phyloP scores from a whole-genome alignment of 2,888 invertebrate genomes.

The Harpalus rufipes region DNA sequence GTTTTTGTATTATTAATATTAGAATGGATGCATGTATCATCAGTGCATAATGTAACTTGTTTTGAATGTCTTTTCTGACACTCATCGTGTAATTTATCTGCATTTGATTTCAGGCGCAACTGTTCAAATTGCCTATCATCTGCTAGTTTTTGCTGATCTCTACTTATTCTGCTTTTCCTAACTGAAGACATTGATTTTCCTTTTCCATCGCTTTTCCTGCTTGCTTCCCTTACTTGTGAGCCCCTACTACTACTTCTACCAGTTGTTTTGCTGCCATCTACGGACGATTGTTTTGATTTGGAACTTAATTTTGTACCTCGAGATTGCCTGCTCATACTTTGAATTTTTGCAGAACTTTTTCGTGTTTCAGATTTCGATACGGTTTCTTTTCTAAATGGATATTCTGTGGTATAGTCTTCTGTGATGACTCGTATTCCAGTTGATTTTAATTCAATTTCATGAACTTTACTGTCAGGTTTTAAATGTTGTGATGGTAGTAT shows the following conservation, averaged over 20 bases:
- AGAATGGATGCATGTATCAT: background rate
- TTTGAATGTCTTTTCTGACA: background rate
- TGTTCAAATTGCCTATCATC: background rate
- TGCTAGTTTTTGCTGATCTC: background rate
- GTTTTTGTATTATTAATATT: background rate
- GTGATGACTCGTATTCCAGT: conserved; percentile 26
- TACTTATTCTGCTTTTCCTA: background rate
- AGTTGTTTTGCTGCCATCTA: no score
- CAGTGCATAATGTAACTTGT: conserved; percentile 13
- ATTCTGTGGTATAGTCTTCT: conserved; percentile 3
- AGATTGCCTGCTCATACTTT: background rate
- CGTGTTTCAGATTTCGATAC: background rate
- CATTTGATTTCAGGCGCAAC: background rate
- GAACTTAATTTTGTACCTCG: no score
- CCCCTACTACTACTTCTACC: no score
- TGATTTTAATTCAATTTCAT: conserved; percentile 30
- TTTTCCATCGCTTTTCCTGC: no score
- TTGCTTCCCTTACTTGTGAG: no score
- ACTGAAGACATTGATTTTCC: background rate
- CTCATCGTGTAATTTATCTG: background rate
- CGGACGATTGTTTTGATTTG: no score
- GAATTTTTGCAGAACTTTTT: background rate
- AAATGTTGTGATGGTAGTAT: background rate
- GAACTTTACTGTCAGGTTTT: conserved; percentile 9
- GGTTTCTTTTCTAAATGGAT: conserved; percentile 7